Evolutionary conservation across 2,888 invertebrate genomes (phyloP), one percentile per base, ranked within the genome.

Genomic region (Linnaemya vulpina): DNA sequence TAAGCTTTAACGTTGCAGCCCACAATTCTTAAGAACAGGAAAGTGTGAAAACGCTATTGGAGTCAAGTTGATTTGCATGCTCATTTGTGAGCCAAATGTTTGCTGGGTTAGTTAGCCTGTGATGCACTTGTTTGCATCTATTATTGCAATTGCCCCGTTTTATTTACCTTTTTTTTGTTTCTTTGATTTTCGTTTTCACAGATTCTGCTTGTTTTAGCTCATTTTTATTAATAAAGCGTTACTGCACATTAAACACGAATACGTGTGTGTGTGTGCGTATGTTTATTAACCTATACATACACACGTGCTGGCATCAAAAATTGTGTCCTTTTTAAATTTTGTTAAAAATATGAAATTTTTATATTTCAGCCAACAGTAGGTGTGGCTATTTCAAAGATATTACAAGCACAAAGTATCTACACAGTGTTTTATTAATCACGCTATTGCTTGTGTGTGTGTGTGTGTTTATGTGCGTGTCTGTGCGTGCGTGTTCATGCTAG

Each of bases 291-390:
- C 38, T 35, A 8, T 38, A 38, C 11, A 60, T 35, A 8, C 38
- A 38, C 60, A 30, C 40, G 55, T 49, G 15, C 20, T 22, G 17
- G 49, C 82, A 77, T 83, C 82, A 77, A 83, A 77, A 71, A 70
- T 60, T 83, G 82, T 76, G 71, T 83, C 76, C 77, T 83, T 73
- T 83, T 83, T 73, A 82, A 78, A 78, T 82, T 82, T 82, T 82
- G 85, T 75, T 85, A 82, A 85, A 85, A 85, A 82, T 85, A 82
- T 85, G 75, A 85, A 82, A 85, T 85, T 75, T 85, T 75, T 85
- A 85, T 85, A 71, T 75, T 71, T 75, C 30, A 78, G 71, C 85
- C 60, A 82, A 65, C 82, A 78, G 85, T 85, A 85, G 85, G 85
- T 82, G 85, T 85, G 85, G 85, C 85, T 82, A 85, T 74, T 85